phyloP scores from a whole-genome alignment of 1,140 invertebrate genomes.

The Limonius californicus region DNA sequence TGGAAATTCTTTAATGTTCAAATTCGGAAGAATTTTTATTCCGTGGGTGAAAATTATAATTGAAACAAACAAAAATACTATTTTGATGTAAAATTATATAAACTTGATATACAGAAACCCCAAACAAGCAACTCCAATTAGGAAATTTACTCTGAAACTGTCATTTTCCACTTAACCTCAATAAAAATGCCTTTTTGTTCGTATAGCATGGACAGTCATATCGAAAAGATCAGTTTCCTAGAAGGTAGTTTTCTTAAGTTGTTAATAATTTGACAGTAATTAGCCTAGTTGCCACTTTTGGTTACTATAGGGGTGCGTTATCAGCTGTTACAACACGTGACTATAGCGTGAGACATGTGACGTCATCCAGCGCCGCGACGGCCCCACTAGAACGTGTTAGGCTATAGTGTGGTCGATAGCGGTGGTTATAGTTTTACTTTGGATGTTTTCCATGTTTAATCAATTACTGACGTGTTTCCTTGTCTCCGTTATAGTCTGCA shows the following conservation, averaged over 20 bases:
- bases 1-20: no score
- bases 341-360: conserved; percentile 28
- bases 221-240: no score
- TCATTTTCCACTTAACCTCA: no score
- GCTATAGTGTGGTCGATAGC: conserved; percentile 28
- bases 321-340: conserved; percentile 34
- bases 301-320: conserved; percentile 19
- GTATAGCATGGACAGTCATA: no score
- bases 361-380: conserved; percentile 30
- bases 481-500: neutral
- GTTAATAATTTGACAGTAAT: conserved; percentile 3
- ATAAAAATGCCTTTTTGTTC: no score
- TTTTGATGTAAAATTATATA: no score
- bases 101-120: no score
- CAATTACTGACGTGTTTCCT: conserved; percentile 16
- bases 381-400: conserved; percentile 8
- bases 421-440: conserved; percentile 20
- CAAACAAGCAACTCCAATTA: no score
- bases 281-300: conserved; percentile 1
- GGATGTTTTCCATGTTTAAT: conserved; percentile 19
- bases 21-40: no score
- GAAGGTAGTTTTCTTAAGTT: neutral
- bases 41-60: no score
- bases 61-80: no score
- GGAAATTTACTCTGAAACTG: no score